Percentiles rank a stretch among this genome's conserved stretches.
Evolutionary conservation across 2,888 invertebrate genomes (phyloP).

Genomic region (Pinctada fucata): DNA sequence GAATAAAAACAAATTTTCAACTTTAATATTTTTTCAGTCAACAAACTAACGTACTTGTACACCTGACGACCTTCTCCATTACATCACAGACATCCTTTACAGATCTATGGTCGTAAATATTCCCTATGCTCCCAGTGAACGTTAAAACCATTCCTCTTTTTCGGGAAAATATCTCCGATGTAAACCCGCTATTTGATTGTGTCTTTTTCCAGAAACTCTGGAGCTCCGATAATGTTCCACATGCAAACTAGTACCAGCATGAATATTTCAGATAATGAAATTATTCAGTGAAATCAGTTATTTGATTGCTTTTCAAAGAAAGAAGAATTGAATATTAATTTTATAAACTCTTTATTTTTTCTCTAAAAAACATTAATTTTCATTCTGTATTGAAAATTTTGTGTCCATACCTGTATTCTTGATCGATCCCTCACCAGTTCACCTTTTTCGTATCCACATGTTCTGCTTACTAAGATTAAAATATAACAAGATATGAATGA

Average conservation of each 20-base stretch:
- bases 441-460: slow-evolving; percentile 2
- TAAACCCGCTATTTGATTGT: not conserved
- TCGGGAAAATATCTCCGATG: not conserved
- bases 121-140: not conserved
- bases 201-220: not conserved
- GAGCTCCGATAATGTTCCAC: not conserved
- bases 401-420: not conserved
- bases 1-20: too few relatives aligned
- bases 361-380: too few relatives aligned
- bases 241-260: not conserved
- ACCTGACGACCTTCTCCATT: not conserved
- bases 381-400: too few relatives aligned
- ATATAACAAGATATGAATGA: too few relatives aligned
- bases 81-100: not conserved
- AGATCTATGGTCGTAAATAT: not conserved
- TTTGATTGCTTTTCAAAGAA: too few relatives aligned
- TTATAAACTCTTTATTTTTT: too few relatives aligned
- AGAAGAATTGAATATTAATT: too few relatives aligned
- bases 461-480: not conserved
- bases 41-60: not conserved
- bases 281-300: too few relatives aligned
- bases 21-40: too few relatives aligned
- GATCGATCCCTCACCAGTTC: not conserved
- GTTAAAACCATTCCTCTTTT: not conserved
- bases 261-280: too few relatives aligned